Conservation (phyloP, 2,113 vertebrate genomes). For the Geococcyx californianus region DNA sequence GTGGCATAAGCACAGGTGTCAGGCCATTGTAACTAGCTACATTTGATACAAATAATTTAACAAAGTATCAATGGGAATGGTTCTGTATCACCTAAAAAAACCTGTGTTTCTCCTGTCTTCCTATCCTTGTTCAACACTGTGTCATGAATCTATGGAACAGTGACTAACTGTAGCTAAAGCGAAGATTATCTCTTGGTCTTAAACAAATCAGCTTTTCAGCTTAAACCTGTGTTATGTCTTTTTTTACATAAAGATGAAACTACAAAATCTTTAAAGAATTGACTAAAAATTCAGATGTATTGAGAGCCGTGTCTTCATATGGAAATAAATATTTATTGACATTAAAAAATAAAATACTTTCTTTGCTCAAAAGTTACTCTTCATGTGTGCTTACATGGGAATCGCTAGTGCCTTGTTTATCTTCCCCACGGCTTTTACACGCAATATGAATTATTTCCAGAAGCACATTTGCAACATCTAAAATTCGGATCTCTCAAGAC, state of each 20-base stretch:
- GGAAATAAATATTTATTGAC: background rate
- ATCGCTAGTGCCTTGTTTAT: background rate
- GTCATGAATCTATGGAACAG: background rate
- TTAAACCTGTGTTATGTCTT: background rate
- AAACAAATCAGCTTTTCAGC: slow-evolving; percentile 13
- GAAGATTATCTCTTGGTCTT: background rate
- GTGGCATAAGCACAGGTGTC: rapidly evolving
- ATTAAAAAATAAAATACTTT: background rate
- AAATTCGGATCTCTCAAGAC: background rate
- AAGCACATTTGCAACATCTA: background rate
- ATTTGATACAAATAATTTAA: background rate
- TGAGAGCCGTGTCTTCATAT: background rate
- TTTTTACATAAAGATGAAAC: background rate
- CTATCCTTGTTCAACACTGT: background rate
- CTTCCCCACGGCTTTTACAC: background rate
- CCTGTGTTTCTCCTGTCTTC: background rate
- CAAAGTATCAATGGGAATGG: background rate
- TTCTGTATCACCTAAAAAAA: background rate
- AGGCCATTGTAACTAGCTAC: background rate
- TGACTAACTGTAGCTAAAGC: background rate
- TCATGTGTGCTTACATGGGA: background rate
- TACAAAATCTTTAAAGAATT: background rate
- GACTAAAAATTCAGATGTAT: background rate
- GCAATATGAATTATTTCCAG: background rate
- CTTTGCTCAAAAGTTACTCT: background rate